Evolutionary conservation across 2,888 invertebrate genomes (phyloP), one percentile per base, ranked within the genome.

Genomic region (Escarpia spicata): DNA sequence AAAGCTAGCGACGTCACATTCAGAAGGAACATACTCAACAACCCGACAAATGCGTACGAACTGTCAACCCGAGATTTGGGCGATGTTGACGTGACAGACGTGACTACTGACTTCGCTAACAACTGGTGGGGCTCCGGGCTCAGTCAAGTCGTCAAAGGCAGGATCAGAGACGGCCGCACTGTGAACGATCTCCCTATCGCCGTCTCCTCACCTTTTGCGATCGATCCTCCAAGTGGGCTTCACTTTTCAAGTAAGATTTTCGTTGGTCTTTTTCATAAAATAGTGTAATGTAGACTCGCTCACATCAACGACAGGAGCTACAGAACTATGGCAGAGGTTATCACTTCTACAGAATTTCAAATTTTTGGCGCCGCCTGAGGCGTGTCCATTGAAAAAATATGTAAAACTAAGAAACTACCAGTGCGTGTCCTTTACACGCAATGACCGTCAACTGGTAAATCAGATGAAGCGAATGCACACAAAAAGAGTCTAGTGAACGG

Each of bases 121-220:
- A 91, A 91, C n/a, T 91, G 91, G 91, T 91, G 91, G 91, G 91
- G 91, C 43, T 45, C 44, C 9, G 91, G 91, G 6, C 75, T 75
- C 75, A 26, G 26, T 26, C 19, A n/a, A 26, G 75, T 75, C 75
- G 75, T 75, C 75, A 75, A 26, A 19, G 26, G 75, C 6, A 15
- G 75, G 75, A 75, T 75, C 75, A 19, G 75, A 26, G 75, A 75
- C 75, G 75, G 75, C 19, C 75, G 75, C 6, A 26, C n/a, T 26
- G 75, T 75, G 15, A n/a, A 6, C 6, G 26, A n/a, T 75, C 26
- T 75, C 75, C 75, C 75, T 6, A n/a, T 3, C 26, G 75, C 26
- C 75, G 26, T 75, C 75, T 75, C 75, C 6, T 75, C 75, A 26
- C 75, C 75, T 75, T 75, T 75, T 26, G 75, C 15, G 26, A 26